Evolutionary conservation across 2,888 invertebrate genomes (phyloP).

Genomic region (Drosophila tripunctata): DNA sequence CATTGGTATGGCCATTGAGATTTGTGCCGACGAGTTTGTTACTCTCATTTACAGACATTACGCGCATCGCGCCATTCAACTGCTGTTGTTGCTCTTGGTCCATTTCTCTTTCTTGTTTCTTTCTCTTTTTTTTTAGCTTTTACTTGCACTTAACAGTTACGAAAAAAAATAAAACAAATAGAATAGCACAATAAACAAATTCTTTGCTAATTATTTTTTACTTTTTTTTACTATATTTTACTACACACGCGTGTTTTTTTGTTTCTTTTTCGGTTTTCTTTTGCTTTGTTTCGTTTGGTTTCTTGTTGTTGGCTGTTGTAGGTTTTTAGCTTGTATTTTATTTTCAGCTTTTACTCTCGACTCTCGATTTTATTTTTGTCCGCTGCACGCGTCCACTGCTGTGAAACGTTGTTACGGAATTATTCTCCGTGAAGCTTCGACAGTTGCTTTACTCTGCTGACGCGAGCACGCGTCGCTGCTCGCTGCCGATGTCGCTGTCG

Average conservation of each 20-base stretch:
- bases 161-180: conserved; percentile 27
- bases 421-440: conserved; percentile 66
- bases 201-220: not conserved
- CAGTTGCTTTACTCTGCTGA: conserved; percentile 58
- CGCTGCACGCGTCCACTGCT: conserved; percentile 79
- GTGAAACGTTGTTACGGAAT: conserved; percentile 81
- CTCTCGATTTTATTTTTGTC: conserved; percentile 62
- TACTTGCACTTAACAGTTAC: conserved; percentile 16
- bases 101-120: conserved; percentile 62
- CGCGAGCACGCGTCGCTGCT: conserved; percentile 29
- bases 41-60: conserved; percentile 82
- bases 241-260: conserved; percentile 24
- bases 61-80: conserved; percentile 82
- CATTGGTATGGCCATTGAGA: conserved; percentile 67
- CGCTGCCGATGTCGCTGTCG: conserved; percentile 11
- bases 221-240: conserved; percentile 7
- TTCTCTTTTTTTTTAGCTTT: conserved; percentile 25
- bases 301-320: conserved; percentile 9
- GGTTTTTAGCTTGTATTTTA: too few species aligned
- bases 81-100: conserved; percentile 82
- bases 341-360: conserved; percentile 24
- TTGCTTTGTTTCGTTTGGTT: not conserved
- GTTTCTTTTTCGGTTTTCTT: not conserved
- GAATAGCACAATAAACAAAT: conserved; percentile 1
- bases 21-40: conserved; percentile 56